Base-by-base conservation (phyloP, 1,140 invertebrate species). In the Pissodes strobi region DNA sequence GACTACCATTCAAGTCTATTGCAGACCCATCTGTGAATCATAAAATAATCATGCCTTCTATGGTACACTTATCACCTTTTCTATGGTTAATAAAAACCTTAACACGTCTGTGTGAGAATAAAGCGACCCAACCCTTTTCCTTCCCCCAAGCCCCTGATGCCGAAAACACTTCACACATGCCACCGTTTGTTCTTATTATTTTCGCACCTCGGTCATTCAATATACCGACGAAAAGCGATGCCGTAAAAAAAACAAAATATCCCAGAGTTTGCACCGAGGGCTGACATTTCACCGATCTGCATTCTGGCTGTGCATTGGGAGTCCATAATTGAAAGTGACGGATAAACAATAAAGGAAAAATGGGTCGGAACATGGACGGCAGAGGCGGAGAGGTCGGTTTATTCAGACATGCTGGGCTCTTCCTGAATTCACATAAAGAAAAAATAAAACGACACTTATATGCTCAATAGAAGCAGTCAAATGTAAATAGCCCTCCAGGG, bases 161-260 rank as follows among this genome's bases (percentile, higher is more conserved):
- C 52, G 17, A 21, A 41, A 25, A 17, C 52, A 55, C 52, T 55
- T 55, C 52, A 55, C 52, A 55, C 52, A 55, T 55, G 52, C 17
- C 5, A 21, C 21, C 22, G 52, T 55, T 55, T 55, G 52, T 55
- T 55, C 52, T 55, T 55, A 55, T 55, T 55, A 55, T 55, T 55
- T 55, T 55, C 52, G 34, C 52, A 55, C 52, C 52, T 55, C 52
- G 52, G 19, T 37, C 38, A 55, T 55, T 55, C 52, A 55, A 55
- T 55, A 55, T 55, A 19, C 17, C 52, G 52, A 9, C 34, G 51
- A 37, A 41, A 21, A 9, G 45, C 45, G 27, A 18, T 5, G n/a
- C 15, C 13, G 12, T 19, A 39, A 39, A 41, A 41, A 55, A 55
- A 17, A 55, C 17, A 39, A 55, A 55, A 55, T 39, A 55, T 39